Conservation (phyloP, 64 coral and sea anemone species). For the Stylophora pistillata region DNA sequence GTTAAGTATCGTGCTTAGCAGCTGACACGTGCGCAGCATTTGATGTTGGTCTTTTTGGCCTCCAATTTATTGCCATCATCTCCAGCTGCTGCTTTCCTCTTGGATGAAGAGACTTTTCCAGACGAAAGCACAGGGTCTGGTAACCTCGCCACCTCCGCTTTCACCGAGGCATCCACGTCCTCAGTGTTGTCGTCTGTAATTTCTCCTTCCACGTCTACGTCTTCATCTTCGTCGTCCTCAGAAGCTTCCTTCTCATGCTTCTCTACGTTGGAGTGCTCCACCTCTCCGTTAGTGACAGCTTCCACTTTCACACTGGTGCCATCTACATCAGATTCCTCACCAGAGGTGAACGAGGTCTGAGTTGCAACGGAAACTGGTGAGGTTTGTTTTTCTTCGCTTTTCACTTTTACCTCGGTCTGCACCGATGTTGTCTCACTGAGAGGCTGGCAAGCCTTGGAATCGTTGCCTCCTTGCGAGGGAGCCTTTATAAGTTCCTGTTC, state of each 20-base stretch:
- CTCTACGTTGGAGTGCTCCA: background rate
- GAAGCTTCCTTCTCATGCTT: background rate
- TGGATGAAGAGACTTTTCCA: background rate
- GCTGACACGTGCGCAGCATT: slow-evolving; percentile 66
- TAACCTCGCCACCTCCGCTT: background rate
- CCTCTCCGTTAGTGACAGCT: background rate
- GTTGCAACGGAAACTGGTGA: slow-evolving; percentile 64
- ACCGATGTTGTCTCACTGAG: background rate
- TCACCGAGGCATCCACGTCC: slow-evolving; percentile 28
- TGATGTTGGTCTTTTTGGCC: slow-evolving; percentile 58
- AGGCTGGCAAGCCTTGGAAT: background rate
- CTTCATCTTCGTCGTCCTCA: slow-evolving; percentile 27
- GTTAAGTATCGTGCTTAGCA: background rate
- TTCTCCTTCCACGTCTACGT: slow-evolving; percentile 48
- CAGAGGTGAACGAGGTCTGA: slow-evolving; percentile 44
- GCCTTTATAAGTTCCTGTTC: background rate
- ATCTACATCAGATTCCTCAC: slow-evolving; percentile 19
- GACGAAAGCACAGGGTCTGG: background rate
- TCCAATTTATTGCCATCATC: slow-evolving; percentile 65
- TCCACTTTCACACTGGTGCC: background rate
- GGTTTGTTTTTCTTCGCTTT: slow-evolving; percentile 13
- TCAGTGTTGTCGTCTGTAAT: slow-evolving; percentile 44
- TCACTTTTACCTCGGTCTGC: background rate
- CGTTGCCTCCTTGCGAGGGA: background rate
- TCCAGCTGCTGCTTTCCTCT: slow-evolving; percentile 41